phyloP scores from a whole-genome alignment of 2,888 invertebrate species.

The Oithona nana region DNA sequence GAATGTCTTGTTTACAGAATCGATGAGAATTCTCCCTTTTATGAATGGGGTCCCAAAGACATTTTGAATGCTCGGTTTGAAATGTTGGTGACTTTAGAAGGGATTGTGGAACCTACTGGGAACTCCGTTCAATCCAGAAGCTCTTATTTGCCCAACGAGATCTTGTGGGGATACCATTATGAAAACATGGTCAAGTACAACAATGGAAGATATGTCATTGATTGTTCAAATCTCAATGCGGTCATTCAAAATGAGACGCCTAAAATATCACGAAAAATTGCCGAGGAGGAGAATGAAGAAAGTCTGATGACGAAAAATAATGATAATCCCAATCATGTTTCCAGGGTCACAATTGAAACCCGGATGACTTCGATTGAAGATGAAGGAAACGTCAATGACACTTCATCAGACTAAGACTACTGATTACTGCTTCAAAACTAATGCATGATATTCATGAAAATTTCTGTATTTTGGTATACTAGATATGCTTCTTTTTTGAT shows the following conservation, averaged over 20 bases:
- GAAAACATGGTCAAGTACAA: conserved; percentile 25
- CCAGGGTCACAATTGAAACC: no score
- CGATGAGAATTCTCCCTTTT: conserved; percentile 71
- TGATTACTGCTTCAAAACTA: no score
- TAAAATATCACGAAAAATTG: conserved; percentile 62
- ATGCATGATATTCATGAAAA: no score
- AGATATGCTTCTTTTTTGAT: no score
- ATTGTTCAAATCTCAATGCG: conserved; percentile 78
- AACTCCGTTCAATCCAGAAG: conserved; percentile 38
- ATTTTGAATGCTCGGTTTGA: conserved; percentile 56
- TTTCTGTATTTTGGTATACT: no score
- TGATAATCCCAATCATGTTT: no score
- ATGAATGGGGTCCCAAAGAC: conserved; percentile 73
- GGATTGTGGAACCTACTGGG: conserved; percentile 28
- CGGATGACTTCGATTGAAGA: no score
- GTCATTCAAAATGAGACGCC: conserved; percentile 83
- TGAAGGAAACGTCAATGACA: no score
- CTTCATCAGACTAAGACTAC: no score
- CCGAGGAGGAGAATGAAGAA: conserved; percentile 36
- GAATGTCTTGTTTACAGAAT: no score
- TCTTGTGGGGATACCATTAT: conserved; percentile 57
- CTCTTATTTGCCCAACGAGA: conserved; percentile 66
- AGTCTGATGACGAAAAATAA: no score
- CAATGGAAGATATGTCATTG: conserved; percentile 52
- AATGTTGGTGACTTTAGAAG: conserved; percentile 81